These are phyloP conservation scores for Drosophila arawakana DNA, from an alignment of 1,140 invertebrate species.

Conservation along the genomic window DNA sequence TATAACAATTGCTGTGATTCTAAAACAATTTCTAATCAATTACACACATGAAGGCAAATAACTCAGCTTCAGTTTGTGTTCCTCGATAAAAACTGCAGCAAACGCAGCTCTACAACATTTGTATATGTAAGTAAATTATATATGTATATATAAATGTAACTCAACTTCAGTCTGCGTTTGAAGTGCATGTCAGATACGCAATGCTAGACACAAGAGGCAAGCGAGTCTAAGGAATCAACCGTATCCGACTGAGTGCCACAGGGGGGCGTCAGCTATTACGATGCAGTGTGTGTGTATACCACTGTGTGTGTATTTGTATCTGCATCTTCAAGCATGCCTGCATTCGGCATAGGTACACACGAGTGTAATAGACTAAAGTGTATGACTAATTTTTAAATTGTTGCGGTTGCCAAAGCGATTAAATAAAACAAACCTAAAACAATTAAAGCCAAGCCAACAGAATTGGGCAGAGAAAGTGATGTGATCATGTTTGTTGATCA, in stretches of 20 bases:
- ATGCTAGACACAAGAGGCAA: slow-evolving; percentile 73
- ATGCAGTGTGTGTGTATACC: slow-evolving; percentile 17
- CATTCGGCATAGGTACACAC: slow-evolving; percentile 25
- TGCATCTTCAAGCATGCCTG: slow-evolving; percentile 78
- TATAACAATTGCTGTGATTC: no score
- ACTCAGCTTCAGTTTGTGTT: neutral
- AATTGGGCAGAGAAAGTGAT: slow-evolving; percentile 74
- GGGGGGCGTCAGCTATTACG: slow-evolving; percentile 1
- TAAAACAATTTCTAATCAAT: no score
- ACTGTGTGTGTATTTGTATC: slow-evolving; percentile 61
- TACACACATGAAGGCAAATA: no score
- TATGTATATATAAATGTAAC: neutral
- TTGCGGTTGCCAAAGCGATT: slow-evolving; percentile 55
- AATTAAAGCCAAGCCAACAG: slow-evolving; percentile 56
- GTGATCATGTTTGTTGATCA: slow-evolving; percentile 3
- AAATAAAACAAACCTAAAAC: slow-evolving; percentile 61
- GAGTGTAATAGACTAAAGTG: slow-evolving; percentile 32
- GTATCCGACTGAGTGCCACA: slow-evolving; percentile 47
- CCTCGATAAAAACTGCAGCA: slow-evolving; percentile 1
- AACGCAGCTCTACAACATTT: slow-evolving; percentile 2
- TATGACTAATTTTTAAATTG: slow-evolving; percentile 74
- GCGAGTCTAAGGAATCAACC: slow-evolving; percentile 67
- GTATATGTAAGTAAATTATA: no score
- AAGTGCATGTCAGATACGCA: slow-evolving; percentile 75
- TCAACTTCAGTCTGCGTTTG: slow-evolving; percentile 20